Conservation (phyloP, 2,797 vertebrate genomes). For the Micromesistius poutassou region DNA sequence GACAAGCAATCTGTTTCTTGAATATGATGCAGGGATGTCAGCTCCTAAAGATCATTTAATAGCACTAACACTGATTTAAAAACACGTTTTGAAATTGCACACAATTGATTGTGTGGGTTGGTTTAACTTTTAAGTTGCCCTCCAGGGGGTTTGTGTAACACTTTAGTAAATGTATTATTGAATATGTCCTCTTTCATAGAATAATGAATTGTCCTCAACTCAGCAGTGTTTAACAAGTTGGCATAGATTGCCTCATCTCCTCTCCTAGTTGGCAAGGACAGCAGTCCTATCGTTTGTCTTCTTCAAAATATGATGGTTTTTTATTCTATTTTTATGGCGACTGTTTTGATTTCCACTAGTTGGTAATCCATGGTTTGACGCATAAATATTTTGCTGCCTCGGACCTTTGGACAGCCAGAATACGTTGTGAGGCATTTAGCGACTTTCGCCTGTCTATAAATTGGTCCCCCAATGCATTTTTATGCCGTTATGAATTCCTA, state of each 20-base stretch:
- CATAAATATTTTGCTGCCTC: background rate
- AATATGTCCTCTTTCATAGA: conserved; percentile 68
- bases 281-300: background rate
- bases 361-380: background rate
- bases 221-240: conserved; percentile 39
- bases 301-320: background rate
- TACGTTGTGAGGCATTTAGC: background rate
- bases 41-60: conserved; percentile 41
- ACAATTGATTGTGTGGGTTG: conserved; percentile 55
- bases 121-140: conserved; percentile 56
- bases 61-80: conserved; percentile 28
- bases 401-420: background rate
- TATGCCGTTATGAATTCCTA: background rate
- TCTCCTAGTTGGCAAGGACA: background rate
- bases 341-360: background rate
- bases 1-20: background rate
- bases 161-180: conserved; percentile 51
- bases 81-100: conserved; percentile 49
- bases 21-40: conserved; percentile 38
- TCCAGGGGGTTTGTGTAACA: conserved; percentile 52
- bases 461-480: background rate
- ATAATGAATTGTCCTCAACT: conserved; percentile 66
- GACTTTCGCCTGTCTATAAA: background rate
- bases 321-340: background rate
- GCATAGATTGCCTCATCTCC: conserved; percentile 25